These are phyloP conservation scores for Ectropis crepuscularia DNA, from an alignment of 2,888 invertebrate genomes.

Conservation along the genomic window DNA sequence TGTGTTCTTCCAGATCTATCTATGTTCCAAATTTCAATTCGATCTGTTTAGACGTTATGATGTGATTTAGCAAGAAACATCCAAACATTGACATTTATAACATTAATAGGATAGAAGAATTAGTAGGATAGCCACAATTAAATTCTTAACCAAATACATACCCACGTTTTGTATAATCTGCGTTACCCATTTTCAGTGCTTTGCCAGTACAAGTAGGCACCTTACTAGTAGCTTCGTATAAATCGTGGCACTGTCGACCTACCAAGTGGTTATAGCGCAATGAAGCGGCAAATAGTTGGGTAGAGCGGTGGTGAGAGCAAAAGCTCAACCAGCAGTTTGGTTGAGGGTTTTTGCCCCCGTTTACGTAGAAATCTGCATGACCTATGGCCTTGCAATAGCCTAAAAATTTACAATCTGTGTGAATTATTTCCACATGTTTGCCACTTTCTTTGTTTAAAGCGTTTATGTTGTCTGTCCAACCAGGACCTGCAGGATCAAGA, in stretches of 20 bases:
- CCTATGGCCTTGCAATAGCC: slow-evolving; percentile 64
- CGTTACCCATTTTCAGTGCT: too few species aligned
- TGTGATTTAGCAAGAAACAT: too few species aligned
- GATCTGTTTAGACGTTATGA: too few species aligned
- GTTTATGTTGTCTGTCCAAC: slow-evolving; percentile 57
- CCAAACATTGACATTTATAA: too few species aligned
- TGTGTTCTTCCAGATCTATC: too few species aligned
- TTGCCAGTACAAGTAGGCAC: too few species aligned
- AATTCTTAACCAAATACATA: too few species aligned
- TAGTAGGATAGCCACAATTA: too few species aligned
- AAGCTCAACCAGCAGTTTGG: slow-evolving; percentile 65
- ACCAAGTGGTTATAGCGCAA: slow-evolving; percentile 59
- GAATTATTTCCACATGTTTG: slow-evolving; percentile 68
- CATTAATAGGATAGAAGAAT: too few species aligned
- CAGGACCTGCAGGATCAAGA: slow-evolving; percentile 70
- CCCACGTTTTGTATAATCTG: too few species aligned
- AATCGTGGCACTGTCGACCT: slow-evolving; percentile 52
- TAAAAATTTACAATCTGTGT: slow-evolving; percentile 66
- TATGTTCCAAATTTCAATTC: too few species aligned
- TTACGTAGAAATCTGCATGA: slow-evolving; percentile 71
- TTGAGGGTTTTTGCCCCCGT: slow-evolving; percentile 68
- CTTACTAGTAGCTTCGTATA: too few species aligned
- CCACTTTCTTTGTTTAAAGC: slow-evolving; percentile 59
- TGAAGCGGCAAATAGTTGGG: slow-evolving; percentile 62
- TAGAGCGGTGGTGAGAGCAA: slow-evolving; percentile 67